phyloP scores from a whole-genome alignment of 2,113 vertebrate genomes.

The Spea bombifrons region DNA sequence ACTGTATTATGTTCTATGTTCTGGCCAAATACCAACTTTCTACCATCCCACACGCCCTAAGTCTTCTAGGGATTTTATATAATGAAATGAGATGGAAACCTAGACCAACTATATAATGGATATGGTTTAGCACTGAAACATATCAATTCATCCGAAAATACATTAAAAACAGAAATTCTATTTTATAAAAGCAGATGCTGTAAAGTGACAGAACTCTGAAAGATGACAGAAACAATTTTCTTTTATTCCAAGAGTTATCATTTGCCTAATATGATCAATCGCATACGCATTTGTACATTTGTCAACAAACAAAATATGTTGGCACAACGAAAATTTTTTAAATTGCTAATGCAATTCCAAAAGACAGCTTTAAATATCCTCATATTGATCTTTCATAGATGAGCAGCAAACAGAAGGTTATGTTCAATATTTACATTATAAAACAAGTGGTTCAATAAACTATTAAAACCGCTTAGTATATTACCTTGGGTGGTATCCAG shows the following conservation, averaged over 20 bases:
- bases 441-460: not conserved
- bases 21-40: no score
- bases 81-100: no score
- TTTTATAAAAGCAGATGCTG: conserved; percentile 3
- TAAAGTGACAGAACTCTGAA: not conserved
- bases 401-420: not conserved
- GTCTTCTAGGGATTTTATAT: no score
- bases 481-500: conserved; percentile 68
- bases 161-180: not conserved
- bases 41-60: no score
- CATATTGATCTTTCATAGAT: not conserved
- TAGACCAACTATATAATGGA: not conserved
- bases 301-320: conserved; percentile 13
- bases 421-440: conserved; percentile 10
- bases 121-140: not conserved
- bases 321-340: not conserved
- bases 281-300: conserved; percentile 14
- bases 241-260: conserved; percentile 16
- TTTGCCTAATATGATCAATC: not conserved
- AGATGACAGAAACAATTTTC: not conserved
- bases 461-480: conserved; percentile 7
- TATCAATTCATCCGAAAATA: not conserved
- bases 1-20: no score
- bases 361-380: not conserved
- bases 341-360: not conserved